Percentiles rank a stretch among this genome's conserved stretches.
phyloP scores from a whole-genome alignment of 37 sponge, comb jelly and placozoan species.

The Agelas oroides region DNA sequence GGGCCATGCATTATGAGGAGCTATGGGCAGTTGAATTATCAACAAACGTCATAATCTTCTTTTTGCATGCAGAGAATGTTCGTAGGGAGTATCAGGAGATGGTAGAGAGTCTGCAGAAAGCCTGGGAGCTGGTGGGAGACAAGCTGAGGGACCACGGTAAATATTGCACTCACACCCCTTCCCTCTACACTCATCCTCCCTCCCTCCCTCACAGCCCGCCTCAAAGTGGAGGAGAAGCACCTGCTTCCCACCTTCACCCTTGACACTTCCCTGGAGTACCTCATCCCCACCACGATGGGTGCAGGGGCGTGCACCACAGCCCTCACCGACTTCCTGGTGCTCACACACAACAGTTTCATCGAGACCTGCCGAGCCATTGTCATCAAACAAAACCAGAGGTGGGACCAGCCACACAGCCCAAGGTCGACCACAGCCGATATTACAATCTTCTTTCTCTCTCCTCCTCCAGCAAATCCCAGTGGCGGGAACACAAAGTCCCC shows the following conservation, averaged over 20 bases:
- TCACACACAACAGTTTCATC: constrained; percentile 77
- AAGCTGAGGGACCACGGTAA: constrained; percentile 63
- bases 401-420: background rate
- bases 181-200: no score
- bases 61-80: constrained; percentile 26
- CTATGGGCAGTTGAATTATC: no score
- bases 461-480: background rate
- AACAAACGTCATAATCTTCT: background rate
- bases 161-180: background rate
- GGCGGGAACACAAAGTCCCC: constrained; percentile 54
- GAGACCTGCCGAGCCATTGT: constrained; percentile 48
- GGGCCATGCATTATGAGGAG: no score
- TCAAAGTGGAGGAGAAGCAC: constrained; percentile 54
- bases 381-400: constrained; percentile 17
- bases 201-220: constrained; percentile 30
- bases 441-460: no score
- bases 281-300: constrained; percentile 75
- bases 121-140: constrained; percentile 66
- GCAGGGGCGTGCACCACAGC: constrained; percentile 70
- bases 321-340: constrained; percentile 67
- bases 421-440: no score
- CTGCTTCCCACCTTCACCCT: constrained; percentile 9
- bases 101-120: constrained; percentile 52
- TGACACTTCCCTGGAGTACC: constrained; percentile 46
- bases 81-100: constrained; percentile 18